Evolutionary conservation across 2,113 vertebrate species (phyloP).

Genomic region (Rutilus rutilus): DNA sequence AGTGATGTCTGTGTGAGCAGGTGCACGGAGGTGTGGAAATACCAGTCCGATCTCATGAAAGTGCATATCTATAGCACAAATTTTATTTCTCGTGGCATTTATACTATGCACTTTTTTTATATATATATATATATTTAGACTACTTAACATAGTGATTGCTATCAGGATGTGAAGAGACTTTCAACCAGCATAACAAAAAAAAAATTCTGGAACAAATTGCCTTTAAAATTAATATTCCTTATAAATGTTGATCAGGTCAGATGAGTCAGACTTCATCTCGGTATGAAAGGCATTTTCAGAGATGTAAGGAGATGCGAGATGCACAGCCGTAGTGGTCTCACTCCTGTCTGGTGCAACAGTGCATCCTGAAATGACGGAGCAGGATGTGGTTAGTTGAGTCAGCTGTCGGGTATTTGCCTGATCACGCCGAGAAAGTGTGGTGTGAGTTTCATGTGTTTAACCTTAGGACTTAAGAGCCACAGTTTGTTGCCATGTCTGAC

Average conservation of each 20-base stretch:
- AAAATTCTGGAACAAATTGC: too few relatives aligned
- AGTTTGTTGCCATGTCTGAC: conserved; percentile 66
- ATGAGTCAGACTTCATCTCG: neutral
- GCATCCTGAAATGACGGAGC: neutral
- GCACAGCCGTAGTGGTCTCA: neutral
- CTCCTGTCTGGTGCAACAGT: conserved; percentile 14
- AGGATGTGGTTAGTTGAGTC: conserved; percentile 29
- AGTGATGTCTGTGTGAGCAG: too few relatives aligned
- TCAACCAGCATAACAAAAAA: too few relatives aligned
- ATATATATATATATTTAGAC: too few relatives aligned
- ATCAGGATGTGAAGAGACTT: too few relatives aligned
- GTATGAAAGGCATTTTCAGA: neutral
- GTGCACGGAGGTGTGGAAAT: too few relatives aligned
- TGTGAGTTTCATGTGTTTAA: conserved; percentile 62
- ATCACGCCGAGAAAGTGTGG: conserved; percentile 56
- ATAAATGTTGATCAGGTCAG: neutral
- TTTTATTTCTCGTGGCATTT: too few relatives aligned
- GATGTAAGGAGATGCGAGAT: conserved; percentile 28
- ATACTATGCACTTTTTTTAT: too few relatives aligned
- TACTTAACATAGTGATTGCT: too few relatives aligned
- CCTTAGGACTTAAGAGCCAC: conserved; percentile 51
- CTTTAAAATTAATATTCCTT: neutral
- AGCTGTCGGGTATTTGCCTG: neutral
- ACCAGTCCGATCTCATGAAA: too few relatives aligned
- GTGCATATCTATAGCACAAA: too few relatives aligned